Evolutionary conservation across 2,888 invertebrate genomes (phyloP), one percentile per base, ranked within the genome.

Genomic region (Rutpela maculata): DNA sequence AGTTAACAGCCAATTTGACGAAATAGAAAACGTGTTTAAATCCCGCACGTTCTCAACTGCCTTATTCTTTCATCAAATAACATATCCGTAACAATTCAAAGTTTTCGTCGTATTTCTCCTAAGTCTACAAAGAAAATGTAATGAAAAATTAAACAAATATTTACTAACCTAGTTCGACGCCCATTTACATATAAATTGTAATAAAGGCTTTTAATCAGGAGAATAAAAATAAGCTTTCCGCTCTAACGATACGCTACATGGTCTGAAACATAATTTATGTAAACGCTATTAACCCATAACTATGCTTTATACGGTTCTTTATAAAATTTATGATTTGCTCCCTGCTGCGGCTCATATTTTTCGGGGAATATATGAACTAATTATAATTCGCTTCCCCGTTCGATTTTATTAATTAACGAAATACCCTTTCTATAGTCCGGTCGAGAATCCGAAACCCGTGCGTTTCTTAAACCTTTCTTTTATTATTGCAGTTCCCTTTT

Each of bases 211-310:
- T 68, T 75, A 75, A 70, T 75, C 69, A 75, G 63, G 38, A 38
- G 65, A 63, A 69, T 75, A 75, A 60, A 63, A 57, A 55, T 75
- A 75, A 22, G 19, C 68, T 31, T 65, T 70, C 56, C n/a, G 31
- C 65, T 63, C 35, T 57, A 75, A 65, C 63, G 75, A 65, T 70
- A 62, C 66, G 68, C 56, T 70, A 38, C 57, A 75, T 57, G 70
- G 38, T 70, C 43, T 43, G 35, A 22, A 70, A 57, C 69, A 75
- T 75, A 75, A 75, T 75, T 70, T 70, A 75, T 75, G 75, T 75
- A 70, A 75, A 75, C 69, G 75, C 75, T 65, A 75, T 75, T 70
- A 70, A 60, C 70, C 70, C 60, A 70, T 70, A 70, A 70, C 70
- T 38, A 70, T 70, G 70, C 70, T 70, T 70, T 60, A 70, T 70